phyloP scores from a whole-genome alignment of 2,888 invertebrate species.

The Achlya flavicornis region DNA sequence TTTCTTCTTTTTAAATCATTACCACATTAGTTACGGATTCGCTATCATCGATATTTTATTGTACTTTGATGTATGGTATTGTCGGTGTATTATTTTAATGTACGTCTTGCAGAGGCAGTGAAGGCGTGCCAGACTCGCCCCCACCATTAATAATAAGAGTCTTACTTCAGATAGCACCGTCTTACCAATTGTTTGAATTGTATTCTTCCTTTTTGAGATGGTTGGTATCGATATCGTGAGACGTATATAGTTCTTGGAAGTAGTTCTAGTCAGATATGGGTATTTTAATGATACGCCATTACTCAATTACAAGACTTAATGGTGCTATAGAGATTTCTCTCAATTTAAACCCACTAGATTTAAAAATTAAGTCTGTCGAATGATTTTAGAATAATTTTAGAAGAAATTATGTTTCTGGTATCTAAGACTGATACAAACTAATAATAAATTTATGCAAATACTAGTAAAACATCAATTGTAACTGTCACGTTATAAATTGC shows the following conservation, averaged over 20 bases:
- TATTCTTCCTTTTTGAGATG: constrained; percentile 25
- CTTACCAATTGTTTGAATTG: constrained; percentile 39
- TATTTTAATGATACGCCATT: neutral
- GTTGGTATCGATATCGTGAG: constrained; percentile 16
- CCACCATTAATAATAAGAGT: constrained; percentile 57
- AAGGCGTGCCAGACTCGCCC: constrained; percentile 47
- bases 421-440: no score
- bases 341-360: no score
- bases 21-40: constrained; percentile 22
- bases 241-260: neutral
- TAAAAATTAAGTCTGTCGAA: no score
- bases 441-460: neutral
- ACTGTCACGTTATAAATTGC: neutral
- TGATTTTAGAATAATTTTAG: no score
- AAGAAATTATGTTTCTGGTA: no score
- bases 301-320: neutral
- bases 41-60: constrained; percentile 23
- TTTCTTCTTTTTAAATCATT: constrained; percentile 5
- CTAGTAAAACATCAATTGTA: neutral
- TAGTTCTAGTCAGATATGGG: neutral
- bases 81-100: constrained; percentile 35
- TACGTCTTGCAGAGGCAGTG: constrained; percentile 42
- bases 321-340: no score
- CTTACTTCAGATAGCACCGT: constrained; percentile 46
- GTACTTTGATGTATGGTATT: constrained; percentile 15